Percentiles rank a stretch among this genome's conserved stretches.
These are phyloP conservation scores for Gadus chalcogrammus DNA, from an alignment of 2,113 vertebrate species.

Conservation along the genomic window DNA sequence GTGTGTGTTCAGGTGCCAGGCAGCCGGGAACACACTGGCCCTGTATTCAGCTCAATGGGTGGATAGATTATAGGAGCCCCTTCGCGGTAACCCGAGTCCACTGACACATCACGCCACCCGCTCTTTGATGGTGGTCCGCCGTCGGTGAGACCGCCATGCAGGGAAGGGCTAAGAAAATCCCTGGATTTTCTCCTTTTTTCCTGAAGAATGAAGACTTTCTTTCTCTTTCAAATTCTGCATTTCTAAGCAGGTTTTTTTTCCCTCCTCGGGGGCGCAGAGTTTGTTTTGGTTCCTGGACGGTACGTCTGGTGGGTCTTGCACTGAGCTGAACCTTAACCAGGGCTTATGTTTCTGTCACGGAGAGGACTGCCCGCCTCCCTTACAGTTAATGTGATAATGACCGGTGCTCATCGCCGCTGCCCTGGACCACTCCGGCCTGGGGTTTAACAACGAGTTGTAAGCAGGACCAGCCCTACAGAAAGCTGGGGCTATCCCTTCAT, in stretches of 20 bases:
- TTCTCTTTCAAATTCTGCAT: constrained; percentile 13
- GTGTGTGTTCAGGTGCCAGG: constrained; percentile 64
- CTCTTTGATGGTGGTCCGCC: constrained; percentile 35
- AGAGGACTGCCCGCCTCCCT: too few relatives aligned
- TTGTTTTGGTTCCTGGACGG: constrained; percentile 53
- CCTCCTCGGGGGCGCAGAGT: not conserved
- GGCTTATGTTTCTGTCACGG: too few relatives aligned
- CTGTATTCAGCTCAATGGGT: constrained; percentile 51
- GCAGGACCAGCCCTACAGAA: constrained; percentile 52
- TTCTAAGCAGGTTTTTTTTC: constrained; percentile 12
- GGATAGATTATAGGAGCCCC: constrained; percentile 43
- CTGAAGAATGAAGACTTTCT: constrained; percentile 14
- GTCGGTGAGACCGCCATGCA: constrained; percentile 12
- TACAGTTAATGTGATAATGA: too few relatives aligned
- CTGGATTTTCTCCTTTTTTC: too few relatives aligned
- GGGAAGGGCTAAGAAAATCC: constrained; percentile 4
- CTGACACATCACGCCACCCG: constrained; percentile 45
- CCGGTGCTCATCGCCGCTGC: too few relatives aligned
- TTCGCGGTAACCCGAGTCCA: constrained; percentile 47
- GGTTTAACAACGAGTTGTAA: constrained; percentile 9
- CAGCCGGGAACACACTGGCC: constrained; percentile 45
- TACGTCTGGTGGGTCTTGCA: constrained; percentile 9
- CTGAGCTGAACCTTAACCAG: too few relatives aligned
- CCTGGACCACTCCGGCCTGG: too few relatives aligned
- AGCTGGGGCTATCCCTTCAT: constrained; percentile 15